Evolutionary conservation across 2,888 invertebrate species (phyloP).

Genomic region (Branchipolynoe longqiensis): DNA sequence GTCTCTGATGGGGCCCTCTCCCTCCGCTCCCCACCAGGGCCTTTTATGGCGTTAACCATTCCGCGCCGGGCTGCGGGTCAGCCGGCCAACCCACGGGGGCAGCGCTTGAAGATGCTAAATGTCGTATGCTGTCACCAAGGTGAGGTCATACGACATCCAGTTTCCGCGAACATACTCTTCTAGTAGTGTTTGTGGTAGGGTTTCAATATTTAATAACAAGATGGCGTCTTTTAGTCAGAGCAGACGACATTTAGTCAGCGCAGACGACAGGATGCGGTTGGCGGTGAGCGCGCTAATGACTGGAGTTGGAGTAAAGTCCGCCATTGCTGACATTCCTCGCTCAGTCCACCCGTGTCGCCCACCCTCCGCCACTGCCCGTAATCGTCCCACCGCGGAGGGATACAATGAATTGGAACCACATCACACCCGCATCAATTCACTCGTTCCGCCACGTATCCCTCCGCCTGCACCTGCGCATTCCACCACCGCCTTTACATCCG

Average conservation of each 20-base stretch:
- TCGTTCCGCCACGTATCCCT: conserved; percentile 38
- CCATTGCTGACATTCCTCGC: conserved; percentile 32
- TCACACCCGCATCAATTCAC: conserved; percentile 48
- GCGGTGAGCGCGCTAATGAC: neutral
- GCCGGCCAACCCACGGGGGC: no score
- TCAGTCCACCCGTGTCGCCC: conserved; percentile 19
- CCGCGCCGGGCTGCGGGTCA: no score
- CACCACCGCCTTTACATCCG: neutral
- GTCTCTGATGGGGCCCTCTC: no score
- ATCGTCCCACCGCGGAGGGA: conserved; percentile 11
- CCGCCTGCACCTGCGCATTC: conserved; percentile 22
- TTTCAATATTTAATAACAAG: no score
- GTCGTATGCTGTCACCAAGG: no score
- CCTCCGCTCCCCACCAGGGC: no score
- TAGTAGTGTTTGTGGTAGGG: no score
- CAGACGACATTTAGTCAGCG: neutral
- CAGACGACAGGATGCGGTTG: neutral
- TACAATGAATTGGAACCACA: conserved; percentile 46
- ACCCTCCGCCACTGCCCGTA: neutral
- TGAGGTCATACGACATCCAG: no score
- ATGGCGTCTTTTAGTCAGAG: no score
- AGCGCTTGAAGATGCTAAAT: no score
- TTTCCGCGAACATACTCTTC: no score
- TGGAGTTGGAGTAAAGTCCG: neutral
- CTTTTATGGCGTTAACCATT: no score